Evolutionary conservation across 2,888 invertebrate genomes (phyloP).

Genomic region (Phasia obesa): DNA sequence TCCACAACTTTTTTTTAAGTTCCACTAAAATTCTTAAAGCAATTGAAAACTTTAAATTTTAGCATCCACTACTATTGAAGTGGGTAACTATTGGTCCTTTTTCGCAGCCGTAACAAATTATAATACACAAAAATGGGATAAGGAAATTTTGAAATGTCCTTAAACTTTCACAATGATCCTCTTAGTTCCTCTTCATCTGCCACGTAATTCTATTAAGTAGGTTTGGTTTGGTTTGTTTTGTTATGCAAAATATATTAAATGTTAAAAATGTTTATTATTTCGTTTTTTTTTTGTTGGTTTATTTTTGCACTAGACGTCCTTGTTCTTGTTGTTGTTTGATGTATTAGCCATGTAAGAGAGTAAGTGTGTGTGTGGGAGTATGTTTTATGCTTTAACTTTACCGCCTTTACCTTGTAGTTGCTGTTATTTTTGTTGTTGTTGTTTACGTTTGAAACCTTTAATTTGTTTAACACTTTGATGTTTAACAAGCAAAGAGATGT

Average conservation of each 20-base stretch:
- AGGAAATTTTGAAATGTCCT: background rate
- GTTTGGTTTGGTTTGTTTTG: background rate
- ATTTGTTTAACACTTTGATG: constrained; percentile 67
- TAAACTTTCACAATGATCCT: background rate
- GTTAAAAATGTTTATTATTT: constrained; percentile 38
- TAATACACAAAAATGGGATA: no score
- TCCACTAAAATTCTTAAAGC: no score
- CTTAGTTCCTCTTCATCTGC: background rate
- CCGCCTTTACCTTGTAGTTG: constrained; percentile 56
- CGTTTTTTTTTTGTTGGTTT: background rate
- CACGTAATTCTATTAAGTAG: constrained; percentile 13
- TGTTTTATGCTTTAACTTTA: constrained; percentile 25
- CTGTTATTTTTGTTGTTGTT: no score
- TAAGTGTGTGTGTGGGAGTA: background rate
- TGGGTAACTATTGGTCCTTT: no score
- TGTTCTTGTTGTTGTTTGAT: constrained; percentile 8
- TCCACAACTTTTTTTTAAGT: no score
- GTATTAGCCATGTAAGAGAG: background rate
- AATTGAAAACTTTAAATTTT: no score
- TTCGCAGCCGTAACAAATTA: no score
- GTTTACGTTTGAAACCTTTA: constrained; percentile 50
- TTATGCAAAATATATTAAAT: constrained; percentile 40
- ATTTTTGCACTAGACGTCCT: constrained; percentile 11
- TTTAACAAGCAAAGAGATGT: constrained; percentile 46
- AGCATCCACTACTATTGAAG: no score